Evolutionary conservation across 2,888 invertebrate species (phyloP), one percentile per base, ranked within the genome.

Genomic region (Hyppa rectilinea): DNA sequence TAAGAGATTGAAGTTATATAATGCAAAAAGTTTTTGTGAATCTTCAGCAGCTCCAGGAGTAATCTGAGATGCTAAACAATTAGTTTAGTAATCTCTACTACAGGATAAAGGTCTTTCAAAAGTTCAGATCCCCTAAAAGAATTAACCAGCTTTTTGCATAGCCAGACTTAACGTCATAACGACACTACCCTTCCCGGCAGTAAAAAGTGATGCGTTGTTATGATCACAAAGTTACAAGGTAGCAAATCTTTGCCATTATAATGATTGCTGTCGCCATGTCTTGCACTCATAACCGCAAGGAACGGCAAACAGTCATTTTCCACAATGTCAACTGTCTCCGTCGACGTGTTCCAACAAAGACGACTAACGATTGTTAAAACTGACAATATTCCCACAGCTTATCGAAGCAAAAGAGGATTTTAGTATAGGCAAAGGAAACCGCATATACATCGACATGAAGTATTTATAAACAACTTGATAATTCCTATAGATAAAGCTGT

Each of bases 351-450:
- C 43, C 29, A 61, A 61, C 61, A 50, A 45, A 56, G 50, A 69
- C n/a, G n/a, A n/a, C n/a, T 75, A 63, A 70, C n/a, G 55, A 60
- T 70, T 63, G 70, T 63, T 55, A 62, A 75, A 50, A 75, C 58
- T 60, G 69, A 56, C 76, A 61, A 23, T 52, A 34, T 72, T 49
- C 26, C 34, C 6, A 29, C 40, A 36, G 20, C 34, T 23, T 58
- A 47, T 23, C 4, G 45, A 56, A 45, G 26, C 12, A 50, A 34
- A n/a, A 56, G 40, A 56, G 9, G 26, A 40, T 26, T 64, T 52
- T n/a, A 53, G 12, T 36, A 47, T 36, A 26, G 53, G 68, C 36
- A 50, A 74, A 74, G 29, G 47, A 59, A 66, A 49, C 23, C 20
- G 12, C 23, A 23, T 31, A 40, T 23, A n/a, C 38, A 53, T 34